Conservation (phyloP, 2,888 invertebrate genomes). For the Exephanes ischioxanthus region DNA sequence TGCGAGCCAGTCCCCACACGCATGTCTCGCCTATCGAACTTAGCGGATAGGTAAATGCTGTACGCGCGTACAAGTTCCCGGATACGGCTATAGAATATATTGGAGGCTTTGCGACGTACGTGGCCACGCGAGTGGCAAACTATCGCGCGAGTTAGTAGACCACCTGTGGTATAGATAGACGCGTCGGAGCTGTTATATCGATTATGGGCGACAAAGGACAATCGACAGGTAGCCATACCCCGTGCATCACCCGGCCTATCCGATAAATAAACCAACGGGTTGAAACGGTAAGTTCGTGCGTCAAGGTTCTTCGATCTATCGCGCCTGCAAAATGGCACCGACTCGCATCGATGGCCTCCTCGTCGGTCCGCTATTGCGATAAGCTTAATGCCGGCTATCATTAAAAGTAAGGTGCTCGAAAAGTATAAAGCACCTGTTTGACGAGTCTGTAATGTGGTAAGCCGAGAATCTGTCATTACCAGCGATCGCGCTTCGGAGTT, state of each 20-base stretch:
- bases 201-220: slow-evolving; percentile 76
- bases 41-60: neutral
- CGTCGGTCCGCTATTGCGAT: neutral
- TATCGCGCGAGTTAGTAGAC: slow-evolving; percentile 23
- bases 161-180: slow-evolving; percentile 25
- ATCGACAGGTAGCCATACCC: slow-evolving; percentile 77
- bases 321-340: slow-evolving; percentile 51
- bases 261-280: slow-evolving; percentile 80
- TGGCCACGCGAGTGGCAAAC: slow-evolving; percentile 47
- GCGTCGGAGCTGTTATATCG: slow-evolving; percentile 71
- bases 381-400: neutral
- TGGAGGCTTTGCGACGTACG: slow-evolving; percentile 10
- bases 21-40: slow-evolving; percentile 50
- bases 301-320: slow-evolving; percentile 79
- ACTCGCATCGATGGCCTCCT: slow-evolving; percentile 39
- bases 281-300: slow-evolving; percentile 74
- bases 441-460: neutral
- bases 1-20: slow-evolving; percentile 44
- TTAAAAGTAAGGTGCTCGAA: slow-evolving; percentile 2
- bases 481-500: neutral
- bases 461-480: neutral
- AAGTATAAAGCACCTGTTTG: neutral
- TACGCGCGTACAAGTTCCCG: slow-evolving; percentile 13
- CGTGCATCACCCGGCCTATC: slow-evolving; percentile 53
- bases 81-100: slow-evolving; percentile 29